A percentile compares a stretch with the other conserved stretches of the same genome.
Evolutionary conservation across 2,888 invertebrate species (phyloP).

Genomic region (Siphlonurus alternatus): DNA sequence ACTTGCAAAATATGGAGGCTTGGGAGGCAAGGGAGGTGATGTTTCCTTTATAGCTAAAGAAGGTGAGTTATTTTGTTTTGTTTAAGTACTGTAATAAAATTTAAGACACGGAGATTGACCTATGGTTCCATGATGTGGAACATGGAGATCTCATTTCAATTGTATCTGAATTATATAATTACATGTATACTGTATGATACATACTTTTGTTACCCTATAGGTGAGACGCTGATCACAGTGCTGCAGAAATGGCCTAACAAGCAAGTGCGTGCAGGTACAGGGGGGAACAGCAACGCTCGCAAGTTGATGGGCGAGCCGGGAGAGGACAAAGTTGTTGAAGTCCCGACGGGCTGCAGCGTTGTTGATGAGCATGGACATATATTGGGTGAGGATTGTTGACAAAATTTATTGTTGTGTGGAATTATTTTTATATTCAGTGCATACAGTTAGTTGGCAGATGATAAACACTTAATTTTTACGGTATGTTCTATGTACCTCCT

Average conservation of each 20-base stretch:
- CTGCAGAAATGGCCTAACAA: conserved; percentile 32
- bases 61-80: conserved; percentile 17
- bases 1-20: conserved; percentile 64
- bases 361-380: conserved; percentile 45
- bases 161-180: conserved; percentile 25
- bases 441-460: too few species aligned
- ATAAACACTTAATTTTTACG: too few species aligned
- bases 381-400: conserved; percentile 37
- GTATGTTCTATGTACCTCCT: too few species aligned
- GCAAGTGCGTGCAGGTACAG: conserved; percentile 46
- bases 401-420: too few species aligned
- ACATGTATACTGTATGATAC: conserved; percentile 11
- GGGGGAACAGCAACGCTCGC: conserved; percentile 55
- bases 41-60: conserved; percentile 55
- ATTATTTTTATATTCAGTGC: too few species aligned
- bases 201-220: conserved; percentile 9
- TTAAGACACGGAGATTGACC: too few species aligned
- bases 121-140: too few species aligned
- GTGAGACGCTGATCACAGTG: conserved; percentile 23
- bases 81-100: not conserved
- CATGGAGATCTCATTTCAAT: not conserved
- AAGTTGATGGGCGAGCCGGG: conserved; percentile 64
- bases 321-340: conserved; percentile 46
- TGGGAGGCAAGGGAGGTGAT: conserved; percentile 84
- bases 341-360: conserved; percentile 68